Base-by-base conservation (phyloP, 2,888 invertebrate species). In the Allophyes oxyacanthae region DNA sequence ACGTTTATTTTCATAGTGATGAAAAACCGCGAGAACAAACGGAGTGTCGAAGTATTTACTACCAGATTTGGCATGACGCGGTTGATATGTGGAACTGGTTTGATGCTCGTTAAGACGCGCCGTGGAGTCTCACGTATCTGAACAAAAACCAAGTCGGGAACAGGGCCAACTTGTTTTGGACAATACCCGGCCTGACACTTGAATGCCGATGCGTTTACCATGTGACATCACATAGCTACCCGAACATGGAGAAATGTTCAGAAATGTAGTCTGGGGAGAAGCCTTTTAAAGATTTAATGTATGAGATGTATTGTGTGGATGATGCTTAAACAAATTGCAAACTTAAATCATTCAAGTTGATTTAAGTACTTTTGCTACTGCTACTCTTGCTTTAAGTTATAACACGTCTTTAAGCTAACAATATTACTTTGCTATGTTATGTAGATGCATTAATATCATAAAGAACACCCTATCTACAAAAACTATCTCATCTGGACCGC, bases 51-150 rank as follows among this genome's bases (percentile, higher is more conserved):
- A 82, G 86, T 83, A 86, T 88, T 90, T 87, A 88, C 86, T 84
- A 86, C 87, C 85, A 89, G 84, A 83, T 90, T 91, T 87, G 88
- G 90, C 82, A 84, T 90, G 88, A 89, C 83, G 82, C 81, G 84
- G 81, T n/a, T 84, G 85, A 88, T 84, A 88, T 83, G 85, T 87
- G 79, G 86, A 90, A 91, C 92, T 85, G 88, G 92, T 91, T 91
- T 87, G 82, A 84, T 84, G 87, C 85, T 91, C 85, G 92, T 90
- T 91, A 90, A 83, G 87, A 85, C 87, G 88, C 90, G 90, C 88
- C 91, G 82, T 81, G 77, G 84, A 86, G 90, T 92, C 92, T 92
- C 91, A 89, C 87, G 89, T 88, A 85, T 83, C 79, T 76, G 84
- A 83, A 90, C 87, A 92, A 92, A 91, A 92, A 90, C 83, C 82